These are phyloP conservation scores for Bothrops jararaca DNA, from an alignment of 2,113 vertebrate genomes.

Conservation along the genomic window DNA sequence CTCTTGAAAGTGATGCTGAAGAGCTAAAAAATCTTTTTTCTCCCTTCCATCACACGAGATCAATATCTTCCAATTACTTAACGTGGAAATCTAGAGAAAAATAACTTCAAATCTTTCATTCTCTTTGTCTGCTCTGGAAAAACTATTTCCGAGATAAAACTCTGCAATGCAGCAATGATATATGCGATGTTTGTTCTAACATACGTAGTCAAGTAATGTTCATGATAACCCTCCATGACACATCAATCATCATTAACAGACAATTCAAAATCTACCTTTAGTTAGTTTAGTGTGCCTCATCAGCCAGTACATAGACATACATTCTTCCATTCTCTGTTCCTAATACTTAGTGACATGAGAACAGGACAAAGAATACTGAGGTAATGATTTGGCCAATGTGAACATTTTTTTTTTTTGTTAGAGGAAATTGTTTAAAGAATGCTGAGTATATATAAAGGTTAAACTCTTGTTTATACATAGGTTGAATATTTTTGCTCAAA, in stretches of 20 bases:
- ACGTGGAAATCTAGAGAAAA: not conserved
- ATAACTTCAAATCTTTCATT: not conserved
- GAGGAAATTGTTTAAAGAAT: not conserved
- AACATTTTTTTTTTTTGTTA: not conserved
- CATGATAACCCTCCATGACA: not conserved
- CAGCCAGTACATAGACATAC: not conserved
- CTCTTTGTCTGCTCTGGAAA: not conserved
- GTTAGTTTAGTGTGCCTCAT: not conserved
- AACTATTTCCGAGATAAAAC: not conserved
- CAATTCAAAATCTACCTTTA: not conserved
- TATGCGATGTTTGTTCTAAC: not conserved
- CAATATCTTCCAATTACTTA: not conserved
- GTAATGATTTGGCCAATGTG: not conserved
- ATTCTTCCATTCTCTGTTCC: not conserved
- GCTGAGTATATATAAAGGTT: not conserved
- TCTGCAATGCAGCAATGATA: not conserved
- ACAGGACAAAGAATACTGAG: not conserved
- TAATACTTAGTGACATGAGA: not conserved
- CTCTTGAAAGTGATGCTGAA: not conserved
- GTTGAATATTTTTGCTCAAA: not conserved
- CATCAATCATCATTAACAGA: not conserved
- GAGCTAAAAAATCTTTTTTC: not conserved
- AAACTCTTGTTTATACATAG: not conserved
- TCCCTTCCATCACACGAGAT: not conserved
- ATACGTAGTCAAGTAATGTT: not conserved